Evolutionary conservation across 2,888 invertebrate species (phyloP), one percentile per base, ranked within the genome.

Genomic region (Rhagophthalmus giganteus): DNA sequence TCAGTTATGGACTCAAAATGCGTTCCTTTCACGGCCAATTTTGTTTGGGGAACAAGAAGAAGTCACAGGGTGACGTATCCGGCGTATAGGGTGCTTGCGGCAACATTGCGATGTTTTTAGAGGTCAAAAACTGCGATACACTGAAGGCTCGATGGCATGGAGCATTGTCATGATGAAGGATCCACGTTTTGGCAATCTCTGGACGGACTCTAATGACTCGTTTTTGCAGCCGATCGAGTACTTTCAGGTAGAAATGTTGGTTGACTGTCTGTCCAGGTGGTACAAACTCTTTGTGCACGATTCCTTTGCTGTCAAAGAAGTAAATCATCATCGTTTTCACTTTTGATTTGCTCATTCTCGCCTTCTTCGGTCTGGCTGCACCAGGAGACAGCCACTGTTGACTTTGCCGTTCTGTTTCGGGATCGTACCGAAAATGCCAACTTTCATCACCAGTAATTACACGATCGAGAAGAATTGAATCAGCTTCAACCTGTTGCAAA

Each of bases 51-150:
- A 34, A 34, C 20, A 12, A 4, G 1, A 34, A 34, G 20, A 34
- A 34, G 3, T 34, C 34, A 15, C 34, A 34, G 12, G 34, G 34
- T 2, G 34, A 12, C n/a, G 14, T n/a, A 34, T 34, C 2, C 8
- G 34, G 12, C 8, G 13, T 13, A 2, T 34, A 13, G 2, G 34
- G 9, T 34, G 34, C 13, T 2, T 12, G 13, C 14, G 11, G 34
- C 13, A 34, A 6, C 2, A 11, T 28, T 10, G n/a, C 11, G 9
- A 11, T 28, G n/a, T 3, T 3, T n/a, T 28, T 28, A 1, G n/a
- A 10, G 7, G 9, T 28, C 30, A 28, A 28, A 28, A 3, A 28
- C 2, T 28, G 2, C 2, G 9, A 3, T n/a, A 28, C 11, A 28
- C 1, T 28, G 20, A 20, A 5, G 20, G 20, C 20, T 5, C 7